Evolutionary conservation across 2,888 invertebrate genomes (phyloP).

Genomic region (Nebria brevicollis): DNA sequence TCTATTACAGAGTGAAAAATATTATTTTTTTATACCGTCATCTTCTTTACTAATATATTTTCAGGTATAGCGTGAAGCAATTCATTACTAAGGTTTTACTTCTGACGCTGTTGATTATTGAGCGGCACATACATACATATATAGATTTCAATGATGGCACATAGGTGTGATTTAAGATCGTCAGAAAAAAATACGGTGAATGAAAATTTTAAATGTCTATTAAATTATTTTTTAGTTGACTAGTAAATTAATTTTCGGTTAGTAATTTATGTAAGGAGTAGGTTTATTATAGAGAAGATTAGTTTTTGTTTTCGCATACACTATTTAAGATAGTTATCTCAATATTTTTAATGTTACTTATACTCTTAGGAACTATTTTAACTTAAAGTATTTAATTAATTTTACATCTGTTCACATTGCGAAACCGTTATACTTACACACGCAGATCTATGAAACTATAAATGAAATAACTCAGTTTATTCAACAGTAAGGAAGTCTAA

Average conservation of each 20-base stretch:
- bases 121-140: conserved; percentile 6
- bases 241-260: conserved; percentile 36
- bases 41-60: conserved; percentile 41
- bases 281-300: not conserved
- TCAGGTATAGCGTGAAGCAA: conserved; percentile 47
- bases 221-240: conserved; percentile 36
- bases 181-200: conserved; percentile 25
- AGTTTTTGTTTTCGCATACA: conserved; percentile 11
- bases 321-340: not conserved
- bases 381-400: no score
- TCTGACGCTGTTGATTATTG: conserved; percentile 8
- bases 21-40: conserved; percentile 37
- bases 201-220: conserved; percentile 35
- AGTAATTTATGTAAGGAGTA: conserved; percentile 22
- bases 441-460: no score
- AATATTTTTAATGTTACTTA: no score
- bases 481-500: no score
- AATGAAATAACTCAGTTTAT: no score
- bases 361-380: no score
- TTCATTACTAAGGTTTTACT: conserved; percentile 35
- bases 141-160: not conserved
- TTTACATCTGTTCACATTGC: no score
- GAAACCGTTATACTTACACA: no score
- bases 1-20: conserved; percentile 47
- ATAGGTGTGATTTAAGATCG: conserved; percentile 15